Percentiles rank a stretch among this genome's conserved stretches.
Conservation (phyloP, 1,140 invertebrate genomes). For the Aphelinus atriplicis region DNA sequence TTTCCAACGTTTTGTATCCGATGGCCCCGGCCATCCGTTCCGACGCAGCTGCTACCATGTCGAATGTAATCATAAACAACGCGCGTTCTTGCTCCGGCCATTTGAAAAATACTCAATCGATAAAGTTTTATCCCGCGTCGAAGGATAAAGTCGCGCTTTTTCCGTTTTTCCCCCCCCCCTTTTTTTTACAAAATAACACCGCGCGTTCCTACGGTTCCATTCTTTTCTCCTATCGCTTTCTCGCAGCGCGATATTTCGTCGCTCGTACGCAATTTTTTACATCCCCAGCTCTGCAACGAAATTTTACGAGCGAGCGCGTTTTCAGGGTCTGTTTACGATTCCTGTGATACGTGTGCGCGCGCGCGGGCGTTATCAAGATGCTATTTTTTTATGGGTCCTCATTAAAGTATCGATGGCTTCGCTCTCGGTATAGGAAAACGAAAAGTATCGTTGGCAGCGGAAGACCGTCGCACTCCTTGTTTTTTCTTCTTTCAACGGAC, state of each 20-base stretch:
- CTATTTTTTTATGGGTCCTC: constrained; percentile 18
- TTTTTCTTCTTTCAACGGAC: no score
- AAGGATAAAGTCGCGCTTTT: background rate
- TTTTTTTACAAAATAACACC: background rate
- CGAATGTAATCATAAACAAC: background rate
- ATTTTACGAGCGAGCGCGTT: constrained; percentile 28
- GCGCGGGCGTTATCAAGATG: background rate
- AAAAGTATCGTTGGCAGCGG: no score
- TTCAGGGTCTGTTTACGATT: constrained; percentile 32
- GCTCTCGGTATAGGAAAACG: no score
- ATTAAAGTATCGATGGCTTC: background rate
- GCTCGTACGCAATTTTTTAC: constrained; percentile 14
- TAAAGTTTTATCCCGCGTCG: background rate
- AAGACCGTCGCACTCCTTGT: no score
- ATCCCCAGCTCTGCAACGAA: background rate
- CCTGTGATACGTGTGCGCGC: background rate
- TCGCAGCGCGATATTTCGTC: constrained; percentile 1
- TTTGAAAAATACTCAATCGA: background rate
- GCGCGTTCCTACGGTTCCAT: background rate
- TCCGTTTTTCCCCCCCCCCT: background rate
- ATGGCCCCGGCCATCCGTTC: no score
- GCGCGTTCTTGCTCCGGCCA: background rate
- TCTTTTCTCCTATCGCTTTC: background rate
- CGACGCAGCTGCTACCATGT: no score
- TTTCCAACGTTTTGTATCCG: no score